Percentiles rank a stretch among this genome's conserved stretches.
Conservation (phyloP, 1,140 invertebrate species). For the Ceratina japonica region DNA sequence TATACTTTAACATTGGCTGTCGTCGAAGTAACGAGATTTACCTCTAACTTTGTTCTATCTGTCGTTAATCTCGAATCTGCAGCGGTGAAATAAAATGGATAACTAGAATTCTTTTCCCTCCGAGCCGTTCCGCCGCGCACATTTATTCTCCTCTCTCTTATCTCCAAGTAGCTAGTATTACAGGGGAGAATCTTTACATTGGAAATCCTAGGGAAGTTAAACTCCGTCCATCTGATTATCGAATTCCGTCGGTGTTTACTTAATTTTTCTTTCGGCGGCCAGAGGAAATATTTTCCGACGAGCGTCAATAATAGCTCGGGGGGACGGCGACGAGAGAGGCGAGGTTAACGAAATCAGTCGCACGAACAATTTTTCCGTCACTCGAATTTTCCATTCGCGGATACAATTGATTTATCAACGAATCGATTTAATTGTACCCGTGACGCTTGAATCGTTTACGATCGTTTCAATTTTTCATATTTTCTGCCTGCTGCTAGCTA, state of each 20-base stretch:
- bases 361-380: slow-evolving; percentile 14
- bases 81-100: too few species aligned
- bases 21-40: slow-evolving; percentile 16
- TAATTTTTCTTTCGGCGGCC: slow-evolving; percentile 19
- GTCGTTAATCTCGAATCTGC: not conserved
- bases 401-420: slow-evolving; percentile 22
- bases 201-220: not conserved
- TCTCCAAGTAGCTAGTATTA: too few species aligned
- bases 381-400: slow-evolving; percentile 22
- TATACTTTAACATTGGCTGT: slow-evolving; percentile 40
- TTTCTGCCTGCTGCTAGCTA: not conserved
- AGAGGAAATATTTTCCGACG: slow-evolving; percentile 16
- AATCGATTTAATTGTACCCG: slow-evolving; percentile 22
- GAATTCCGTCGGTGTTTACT: slow-evolving; percentile 3
- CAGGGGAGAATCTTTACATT: not conserved
- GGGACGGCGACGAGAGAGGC: not conserved
- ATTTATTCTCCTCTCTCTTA: too few species aligned
- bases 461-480: not conserved
- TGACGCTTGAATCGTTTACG: not conserved
- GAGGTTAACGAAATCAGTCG: slow-evolving; percentile 19
- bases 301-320: slow-evolving; percentile 23
- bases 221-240: slow-evolving; percentile 8
- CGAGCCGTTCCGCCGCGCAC: too few species aligned
- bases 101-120: too few species aligned
- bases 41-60: slow-evolving; percentile 8